Conservation (phyloP, 2,888 invertebrate genomes). For the Limnephilus lunatus region DNA sequence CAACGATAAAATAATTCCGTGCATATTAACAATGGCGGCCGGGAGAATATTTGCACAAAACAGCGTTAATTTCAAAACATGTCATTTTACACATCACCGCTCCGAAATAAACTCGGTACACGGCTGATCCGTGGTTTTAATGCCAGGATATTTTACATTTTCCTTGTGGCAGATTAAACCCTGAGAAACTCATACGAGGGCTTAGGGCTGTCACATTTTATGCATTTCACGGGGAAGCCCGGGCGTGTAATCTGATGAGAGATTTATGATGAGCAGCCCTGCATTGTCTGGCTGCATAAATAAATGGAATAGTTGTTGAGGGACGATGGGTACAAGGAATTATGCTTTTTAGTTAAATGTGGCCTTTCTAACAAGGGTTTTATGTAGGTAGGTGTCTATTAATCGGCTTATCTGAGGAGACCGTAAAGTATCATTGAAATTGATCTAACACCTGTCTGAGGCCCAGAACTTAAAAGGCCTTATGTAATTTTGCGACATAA, state of each 20-base stretch:
- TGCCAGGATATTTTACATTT: slow-evolving; percentile 15
- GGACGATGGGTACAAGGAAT: not conserved
- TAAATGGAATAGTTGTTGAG: not conserved
- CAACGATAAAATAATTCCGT: not conserved
- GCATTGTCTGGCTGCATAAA: not conserved
- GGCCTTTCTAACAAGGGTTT: not conserved
- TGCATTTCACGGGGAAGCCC: slow-evolving; percentile 30
- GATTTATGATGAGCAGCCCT: not conserved
- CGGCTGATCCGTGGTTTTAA: slow-evolving; percentile 17
- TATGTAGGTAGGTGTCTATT: not conserved
- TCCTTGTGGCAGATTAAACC: slow-evolving; percentile 20
- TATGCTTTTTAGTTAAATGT: not conserved
- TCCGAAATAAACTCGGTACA: not conserved
- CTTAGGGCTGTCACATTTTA: slow-evolving; percentile 27
- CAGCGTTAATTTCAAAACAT: not conserved
- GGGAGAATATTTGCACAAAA: not conserved
- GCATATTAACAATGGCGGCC: not conserved
- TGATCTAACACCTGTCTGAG: too few species aligned
- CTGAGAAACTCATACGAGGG: not conserved
- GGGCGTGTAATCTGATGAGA: slow-evolving; percentile 28
- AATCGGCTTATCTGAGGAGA: too few species aligned
- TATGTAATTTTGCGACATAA: too few species aligned
- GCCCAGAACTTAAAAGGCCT: too few species aligned
- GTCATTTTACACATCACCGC: slow-evolving; percentile 19
- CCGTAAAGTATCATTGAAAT: too few species aligned